A percentile compares a stretch with the other conserved stretches of the same genome.
These are phyloP conservation scores for Pilophorus perplexus DNA, from an alignment of 2,888 invertebrate species.

Conservation along the genomic window DNA sequence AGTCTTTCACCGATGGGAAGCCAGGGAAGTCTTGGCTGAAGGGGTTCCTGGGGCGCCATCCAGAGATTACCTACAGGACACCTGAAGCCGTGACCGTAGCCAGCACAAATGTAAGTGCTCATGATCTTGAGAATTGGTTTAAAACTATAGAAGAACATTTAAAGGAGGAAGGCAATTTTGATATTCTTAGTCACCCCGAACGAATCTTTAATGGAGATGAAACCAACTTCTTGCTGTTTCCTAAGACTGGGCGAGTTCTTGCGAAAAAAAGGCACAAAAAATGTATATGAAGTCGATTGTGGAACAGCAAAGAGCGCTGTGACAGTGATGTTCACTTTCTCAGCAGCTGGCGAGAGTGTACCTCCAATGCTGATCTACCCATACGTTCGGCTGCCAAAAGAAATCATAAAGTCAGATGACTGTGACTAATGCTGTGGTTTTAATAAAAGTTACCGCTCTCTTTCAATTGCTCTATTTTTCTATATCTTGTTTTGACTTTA, in stretches of 20 bases:
- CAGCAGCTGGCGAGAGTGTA: slow-evolving; percentile 48
- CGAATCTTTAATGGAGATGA: slow-evolving; percentile 48
- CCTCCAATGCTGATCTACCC: slow-evolving; percentile 46
- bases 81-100: slow-evolving; percentile 45
- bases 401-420: slow-evolving; percentile 37
- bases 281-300: slow-evolving; percentile 47
- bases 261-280: slow-evolving; percentile 48
- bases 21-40: slow-evolving; percentile 46
- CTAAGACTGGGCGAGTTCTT: slow-evolving; percentile 45
- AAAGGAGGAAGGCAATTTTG: slow-evolving; percentile 34
- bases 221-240: slow-evolving; percentile 40
- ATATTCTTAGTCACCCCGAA: slow-evolving; percentile 38
- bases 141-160: slow-evolving; percentile 40
- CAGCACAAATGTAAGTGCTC: slow-evolving; percentile 41
- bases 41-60: slow-evolving; percentile 43
- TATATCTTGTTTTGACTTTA: too few relatives aligned
- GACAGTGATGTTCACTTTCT: slow-evolving; percentile 49
- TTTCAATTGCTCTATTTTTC: too few relatives aligned
- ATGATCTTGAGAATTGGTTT: slow-evolving; percentile 42
- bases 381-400: slow-evolving; percentile 45
- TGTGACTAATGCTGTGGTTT: too few relatives aligned
- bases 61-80: slow-evolving; percentile 40
- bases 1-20: slow-evolving; percentile 43
- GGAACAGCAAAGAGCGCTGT: slow-evolving; percentile 50
- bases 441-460: too few relatives aligned